phyloP scores from a whole-genome alignment of 2,888 invertebrate species.

The Philopedon plagiatum region DNA sequence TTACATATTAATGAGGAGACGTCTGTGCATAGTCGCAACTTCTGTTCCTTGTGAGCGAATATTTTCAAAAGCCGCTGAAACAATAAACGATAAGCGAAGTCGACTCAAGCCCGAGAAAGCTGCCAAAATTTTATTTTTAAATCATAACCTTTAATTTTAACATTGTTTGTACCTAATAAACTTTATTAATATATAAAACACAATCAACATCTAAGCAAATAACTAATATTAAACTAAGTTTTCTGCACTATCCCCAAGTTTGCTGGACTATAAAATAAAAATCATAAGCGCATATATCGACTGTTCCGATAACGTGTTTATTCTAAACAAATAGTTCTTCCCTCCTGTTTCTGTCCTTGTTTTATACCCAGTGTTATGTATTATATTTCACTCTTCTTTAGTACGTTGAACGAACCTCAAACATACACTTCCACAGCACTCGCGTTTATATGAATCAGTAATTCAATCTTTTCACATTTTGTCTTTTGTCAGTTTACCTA shows the following conservation, averaged over 20 bases:
- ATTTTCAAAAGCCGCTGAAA: constrained; percentile 27
- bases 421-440: no score
- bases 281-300: background rate
- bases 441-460: no score
- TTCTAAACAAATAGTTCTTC: no score
- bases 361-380: no score
- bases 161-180: background rate
- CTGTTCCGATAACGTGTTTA: background rate
- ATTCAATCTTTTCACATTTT: no score
- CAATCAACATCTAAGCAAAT: no score
- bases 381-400: no score
- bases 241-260: background rate
- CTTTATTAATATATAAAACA: background rate
- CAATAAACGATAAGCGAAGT: constrained; percentile 8
- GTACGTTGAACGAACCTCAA: no score
- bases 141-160: constrained; percentile 11
- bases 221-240: background rate
- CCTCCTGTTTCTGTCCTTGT: no score
- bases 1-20: constrained; percentile 28
- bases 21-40: constrained; percentile 23
- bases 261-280: background rate
- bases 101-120: constrained; percentile 20
- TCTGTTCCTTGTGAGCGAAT: constrained; percentile 28
- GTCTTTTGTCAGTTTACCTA: no score
- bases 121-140: constrained; percentile 26